Evolutionary conservation across 37 sponge, comb jelly and placozoan species (phyloP), one percentile per base, ranked within the genome.

Genomic region (Bolinopsis microptera): DNA sequence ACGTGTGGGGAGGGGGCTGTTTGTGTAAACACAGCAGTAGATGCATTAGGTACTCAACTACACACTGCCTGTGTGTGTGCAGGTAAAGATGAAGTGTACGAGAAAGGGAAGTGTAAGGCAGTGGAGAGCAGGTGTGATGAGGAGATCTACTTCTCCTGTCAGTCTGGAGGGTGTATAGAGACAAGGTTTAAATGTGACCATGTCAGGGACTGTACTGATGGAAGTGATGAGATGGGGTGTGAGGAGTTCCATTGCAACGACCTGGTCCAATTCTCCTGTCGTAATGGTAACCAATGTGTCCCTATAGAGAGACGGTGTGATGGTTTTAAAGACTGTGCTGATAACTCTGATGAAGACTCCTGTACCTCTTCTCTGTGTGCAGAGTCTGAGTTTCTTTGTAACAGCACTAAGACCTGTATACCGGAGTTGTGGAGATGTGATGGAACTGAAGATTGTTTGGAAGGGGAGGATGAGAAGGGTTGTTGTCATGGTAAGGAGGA

Each of bases 401-500:
- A 2, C 28, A 38, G 36, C 3, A 86, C 90, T 1, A 24, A 30
- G 26, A 86, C 90, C 9, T 86, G 90, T 41, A 39, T 86, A 5
- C 90, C 90, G 8, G 35, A 13, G 22, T 9, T 38, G 35, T 86
- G 67, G 61, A 24, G 25, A 0, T 86, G 90, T 41, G 90, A 86
- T 23, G 90, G 90, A 0, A 86, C 27, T 13, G 13, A 2, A 8
- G 90, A 86, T 30, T 86, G 90, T 86, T 26, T 35, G 61, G 27
- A 40, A 39, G 90, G 90, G 2, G 90, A 86, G 31, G 90, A 86
- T 38, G 90, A 86, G 67, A 61, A 28, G 21, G 90, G 90, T 5
- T 72, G 75, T 72, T n/a, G n/a, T n/a, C n/a, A n/a, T n/a, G n/a
- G n/a, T n/a, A n/a, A n/a, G n/a, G n/a, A n/a, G n/a, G n/a, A n/a